Base-by-base conservation (phyloP, 2,888 invertebrate genomes). In the Leptinotarsa rubiginosa region DNA sequence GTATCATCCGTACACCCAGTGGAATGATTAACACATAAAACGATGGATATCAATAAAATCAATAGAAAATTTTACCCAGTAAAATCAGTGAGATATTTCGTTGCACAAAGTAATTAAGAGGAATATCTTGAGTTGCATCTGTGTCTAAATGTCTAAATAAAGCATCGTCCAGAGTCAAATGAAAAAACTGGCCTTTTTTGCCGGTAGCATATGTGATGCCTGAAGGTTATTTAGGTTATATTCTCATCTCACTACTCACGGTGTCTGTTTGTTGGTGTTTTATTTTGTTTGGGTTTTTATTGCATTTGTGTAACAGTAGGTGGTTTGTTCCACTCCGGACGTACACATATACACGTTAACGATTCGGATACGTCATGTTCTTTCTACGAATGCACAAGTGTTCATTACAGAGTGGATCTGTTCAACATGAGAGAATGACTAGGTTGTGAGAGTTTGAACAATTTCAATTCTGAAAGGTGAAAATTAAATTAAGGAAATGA, bases 241-340 rank as follows among this genome's bases (percentile, higher is more conserved):
- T 78, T 81, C 81, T 79, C 81, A 81, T 79, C 79, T 78, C 75
- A 66, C 72, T 75, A 76, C 77, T 79, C 71, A 80, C 79, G 79
- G 81, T 78, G 81, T 81, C 81, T 81, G 81, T 80, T 80, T 75
- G 79, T 81, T 79, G 77, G 78, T 77, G 73, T 72, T 67, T 72
- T 73, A 79, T 81, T 80, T 70, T 70, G 66, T 69, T 75, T 70
- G 50, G 66, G 70, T 70, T 74, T 75, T 70, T 72, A 72, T 65
- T 67, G 49, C 72, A 52, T 18, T 69, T 47, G 56, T 67, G 79
- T 31, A 77, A 79, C 78, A 80, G 80, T 77, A 72, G 80, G 78
- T 78, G 80, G 81, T 78, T 81, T 80, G 79, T 80, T 80, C 78
- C 75, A 80, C 65, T 77, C 77, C 76, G 75, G 75, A 75, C 77